phyloP scores from a whole-genome alignment of 2,888 invertebrate genomes.

The Drosophila affinis region DNA sequence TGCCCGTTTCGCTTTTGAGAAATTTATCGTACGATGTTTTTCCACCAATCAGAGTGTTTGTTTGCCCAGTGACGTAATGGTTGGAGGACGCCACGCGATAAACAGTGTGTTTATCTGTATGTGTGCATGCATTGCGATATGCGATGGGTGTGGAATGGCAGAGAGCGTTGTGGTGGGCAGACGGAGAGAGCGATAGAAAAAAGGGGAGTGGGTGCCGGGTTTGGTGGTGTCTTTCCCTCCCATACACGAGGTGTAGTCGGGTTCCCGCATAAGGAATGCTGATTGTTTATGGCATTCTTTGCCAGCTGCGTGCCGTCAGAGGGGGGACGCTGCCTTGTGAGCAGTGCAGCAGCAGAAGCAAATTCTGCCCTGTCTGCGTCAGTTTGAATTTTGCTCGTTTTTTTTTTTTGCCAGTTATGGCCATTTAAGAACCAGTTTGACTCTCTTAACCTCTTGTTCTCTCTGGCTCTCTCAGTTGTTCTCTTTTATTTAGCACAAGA shows the following conservation, averaged over 20 bases:
- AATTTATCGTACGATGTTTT: constrained; percentile 83
- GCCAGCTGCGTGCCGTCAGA: neutral
- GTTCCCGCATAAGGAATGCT: constrained; percentile 33
- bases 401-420: constrained; percentile 56
- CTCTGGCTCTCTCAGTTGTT: neutral
- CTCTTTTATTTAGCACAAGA: constrained; percentile 14
- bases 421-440: constrained; percentile 62
- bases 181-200: neutral
- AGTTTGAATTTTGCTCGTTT: constrained; percentile 8
- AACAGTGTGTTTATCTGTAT: constrained; percentile 19
- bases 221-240: constrained; percentile 1
- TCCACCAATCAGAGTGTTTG: constrained; percentile 81
- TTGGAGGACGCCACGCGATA: constrained; percentile 64
- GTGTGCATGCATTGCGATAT: constrained; percentile 5
- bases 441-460: constrained; percentile 7
- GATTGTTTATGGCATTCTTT: constrained; percentile 50
- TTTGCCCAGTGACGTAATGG: constrained; percentile 82
- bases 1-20: constrained; percentile 69
- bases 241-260: constrained; percentile 9
- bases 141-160: constrained; percentile 13
- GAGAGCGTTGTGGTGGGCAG: neutral
- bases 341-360: neutral
- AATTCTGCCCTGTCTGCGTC: constrained; percentile 6
- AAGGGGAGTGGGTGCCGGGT: constrained; percentile 15
- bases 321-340: neutral